Conservation (phyloP, 1,140 invertebrate genomes). For the Lordiphosa clarofinis region DNA sequence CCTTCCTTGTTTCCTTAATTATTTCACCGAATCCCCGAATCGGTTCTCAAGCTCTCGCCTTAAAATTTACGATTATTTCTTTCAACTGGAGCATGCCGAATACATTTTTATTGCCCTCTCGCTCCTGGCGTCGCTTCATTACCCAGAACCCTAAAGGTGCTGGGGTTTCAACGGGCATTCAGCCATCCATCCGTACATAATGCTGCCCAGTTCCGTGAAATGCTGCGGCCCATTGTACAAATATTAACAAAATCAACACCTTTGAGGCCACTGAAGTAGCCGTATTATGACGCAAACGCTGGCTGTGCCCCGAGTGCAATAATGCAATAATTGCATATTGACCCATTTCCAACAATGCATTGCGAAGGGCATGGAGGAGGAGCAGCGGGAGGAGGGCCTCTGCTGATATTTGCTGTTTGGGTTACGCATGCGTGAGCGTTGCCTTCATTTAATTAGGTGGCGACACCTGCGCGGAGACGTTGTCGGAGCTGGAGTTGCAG, state of each 20-base stretch:
- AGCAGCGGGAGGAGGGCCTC: slow-evolving; percentile 4
- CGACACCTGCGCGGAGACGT: slow-evolving; percentile 54
- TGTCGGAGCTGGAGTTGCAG: slow-evolving; percentile 26
- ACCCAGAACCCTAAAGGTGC: slow-evolving; percentile 1
- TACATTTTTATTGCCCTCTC: neutral
- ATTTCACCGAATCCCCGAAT: too few relatives aligned
- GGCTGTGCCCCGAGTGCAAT: slow-evolving; percentile 28
- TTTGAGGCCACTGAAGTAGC: slow-evolving; percentile 46
- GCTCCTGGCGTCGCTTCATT: slow-evolving; percentile 5
- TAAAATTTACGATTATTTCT: neutral
- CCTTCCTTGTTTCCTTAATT: too few relatives aligned
- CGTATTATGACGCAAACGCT: slow-evolving; percentile 56
- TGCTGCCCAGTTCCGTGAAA: slow-evolving; percentile 14
- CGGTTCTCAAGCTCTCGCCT: neutral
- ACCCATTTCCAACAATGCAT: slow-evolving; percentile 63
- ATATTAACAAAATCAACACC: slow-evolving; percentile 61
- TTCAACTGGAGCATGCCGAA: neutral
- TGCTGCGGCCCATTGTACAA: slow-evolving; percentile 26
- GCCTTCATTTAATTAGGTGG: slow-evolving; percentile 74
- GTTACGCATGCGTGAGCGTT: slow-evolving; percentile 74
- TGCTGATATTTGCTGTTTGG: slow-evolving; percentile 44
- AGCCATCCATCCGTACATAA: slow-evolving; percentile 1
- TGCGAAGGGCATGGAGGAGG: slow-evolving; percentile 22
- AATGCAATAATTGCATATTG: slow-evolving; percentile 73
- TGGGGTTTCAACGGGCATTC: slow-evolving; percentile 4